A percentile compares a stretch with the other conserved stretches of the same genome.
phyloP scores from a whole-genome alignment of 2,797 vertebrate genomes.

The Enteromius paludinosus region DNA sequence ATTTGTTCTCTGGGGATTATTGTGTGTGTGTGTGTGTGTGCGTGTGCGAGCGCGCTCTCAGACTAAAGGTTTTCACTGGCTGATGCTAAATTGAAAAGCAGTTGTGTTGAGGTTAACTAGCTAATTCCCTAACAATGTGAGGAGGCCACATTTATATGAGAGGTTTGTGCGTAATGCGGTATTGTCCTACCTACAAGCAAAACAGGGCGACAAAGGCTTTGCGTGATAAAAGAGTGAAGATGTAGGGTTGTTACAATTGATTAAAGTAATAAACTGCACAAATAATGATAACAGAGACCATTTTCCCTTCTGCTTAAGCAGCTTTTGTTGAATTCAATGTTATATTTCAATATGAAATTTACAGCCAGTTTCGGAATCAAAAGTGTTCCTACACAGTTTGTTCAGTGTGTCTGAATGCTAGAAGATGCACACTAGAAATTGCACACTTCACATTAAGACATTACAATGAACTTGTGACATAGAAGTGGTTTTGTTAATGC shows the following conservation, averaged over 20 bases:
- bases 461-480: neutral
- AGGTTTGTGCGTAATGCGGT: slow-evolving; percentile 68
- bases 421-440: neutral
- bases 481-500: neutral
- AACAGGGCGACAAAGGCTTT: slow-evolving; percentile 33
- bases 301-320: neutral
- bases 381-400: neutral
- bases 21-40: slow-evolving; percentile 35
- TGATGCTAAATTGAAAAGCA: slow-evolving; percentile 79
- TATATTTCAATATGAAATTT: neutral
- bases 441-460: too few relatives aligned
- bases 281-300: neutral
- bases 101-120: slow-evolving; percentile 79
- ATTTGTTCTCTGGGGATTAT: slow-evolving; percentile 70
- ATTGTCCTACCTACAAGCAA: slow-evolving; percentile 48
- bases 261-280: neutral
- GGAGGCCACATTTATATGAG: slow-evolving; percentile 72
- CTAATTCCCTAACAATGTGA: slow-evolving; percentile 75
- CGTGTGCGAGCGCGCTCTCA: slow-evolving; percentile 25
- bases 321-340: neutral
- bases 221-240: slow-evolving; percentile 10
- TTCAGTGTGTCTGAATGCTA: neutral
- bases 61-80: slow-evolving; percentile 47
- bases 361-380: neutral
- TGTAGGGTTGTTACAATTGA: slow-evolving; percentile 2